Base-by-base conservation (phyloP, 2,888 invertebrate genomes). In the Arrhopalites spinosus region DNA sequence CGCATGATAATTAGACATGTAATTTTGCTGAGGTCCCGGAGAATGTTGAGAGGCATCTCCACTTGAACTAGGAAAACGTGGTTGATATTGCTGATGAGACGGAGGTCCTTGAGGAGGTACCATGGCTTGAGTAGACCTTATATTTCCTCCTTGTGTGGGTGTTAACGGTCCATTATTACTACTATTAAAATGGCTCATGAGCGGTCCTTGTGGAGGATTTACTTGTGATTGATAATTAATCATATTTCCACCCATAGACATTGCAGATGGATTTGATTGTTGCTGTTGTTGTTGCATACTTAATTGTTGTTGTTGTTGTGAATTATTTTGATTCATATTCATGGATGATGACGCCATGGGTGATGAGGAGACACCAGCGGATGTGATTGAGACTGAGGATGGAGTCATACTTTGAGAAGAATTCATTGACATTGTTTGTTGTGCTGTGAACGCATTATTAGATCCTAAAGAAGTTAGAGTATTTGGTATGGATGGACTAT, bases 101-200 rank as follows among this genome's bases (percentile, higher is more conserved):
- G 84, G 83, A 50, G 84, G 79, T 25, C 84, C 82, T 2, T 84
- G 83, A 67, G 84, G 81, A 64, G 84, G 81, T 73, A 82, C 82
- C 74, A 83, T 78, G 73, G 81, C 82, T 73, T 83, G 77, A 2
- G 76, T 68, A 30, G 78, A 53, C 43, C 73, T 69, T 72, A 73
- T 73, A 36, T 64, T 72, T 20, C 68, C 74, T 43, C 36, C 50
- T 50, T 71, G 67, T n/a, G 64, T 64, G 30, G 61, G 20, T 17
- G 67, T 67, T 61, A 75, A 68, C 27, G 59, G 70, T 17, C 73
- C 67, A 63, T 67, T 74, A 30, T 29, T 47, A 67, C 68, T 73
- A 69, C 47, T 68, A 20, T 63, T 17, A 20, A 64, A 74, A 74
- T 76, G 76, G n/a, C 50, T n/a, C 23, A 69, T 66, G 36, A 77